Percentiles rank a stretch among this genome's conserved stretches.
phyloP scores from a whole-genome alignment of 2,113 vertebrate species.

The Macquaria ambigua region DNA sequence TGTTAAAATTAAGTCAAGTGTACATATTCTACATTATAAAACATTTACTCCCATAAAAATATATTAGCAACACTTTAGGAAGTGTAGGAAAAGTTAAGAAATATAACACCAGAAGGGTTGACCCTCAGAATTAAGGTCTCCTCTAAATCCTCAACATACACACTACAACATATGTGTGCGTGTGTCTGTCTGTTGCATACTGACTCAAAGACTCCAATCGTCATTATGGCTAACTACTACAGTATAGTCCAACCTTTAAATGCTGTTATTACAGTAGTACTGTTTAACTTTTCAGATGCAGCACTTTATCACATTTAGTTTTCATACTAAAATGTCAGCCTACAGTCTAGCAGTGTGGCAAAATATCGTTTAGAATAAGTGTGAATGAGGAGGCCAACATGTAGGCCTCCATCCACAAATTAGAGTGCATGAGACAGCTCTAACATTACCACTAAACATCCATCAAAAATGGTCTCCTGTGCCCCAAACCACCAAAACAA shows the following conservation, averaged over 20 bases:
- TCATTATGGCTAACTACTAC: neutral
- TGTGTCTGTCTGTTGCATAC: neutral
- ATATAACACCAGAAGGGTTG: neutral
- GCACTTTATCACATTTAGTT: neutral
- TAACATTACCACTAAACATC: neutral
- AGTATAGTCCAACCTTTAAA: neutral
- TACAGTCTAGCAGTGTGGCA: neutral
- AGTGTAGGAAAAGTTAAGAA: neutral
- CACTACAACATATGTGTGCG: neutral
- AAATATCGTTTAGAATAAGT: neutral
- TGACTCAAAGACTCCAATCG: neutral
- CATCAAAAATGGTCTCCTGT: slow-evolving; percentile 3
- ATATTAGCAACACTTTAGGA: neutral
- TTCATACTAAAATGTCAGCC: neutral
- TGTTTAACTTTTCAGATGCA: neutral
- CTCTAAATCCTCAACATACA: no score
- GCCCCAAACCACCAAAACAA: neutral
- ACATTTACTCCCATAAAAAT: neutral
- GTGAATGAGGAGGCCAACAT: neutral
- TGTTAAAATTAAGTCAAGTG: neutral
- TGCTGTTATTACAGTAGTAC: neutral
- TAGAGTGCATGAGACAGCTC: neutral
- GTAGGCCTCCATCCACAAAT: neutral
- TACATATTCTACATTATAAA: neutral
- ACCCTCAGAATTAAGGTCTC: no score